These are phyloP conservation scores for Hydrotaea cyrtoneurina DNA, from an alignment of 2,888 invertebrate species.

Conservation along the genomic window DNA sequence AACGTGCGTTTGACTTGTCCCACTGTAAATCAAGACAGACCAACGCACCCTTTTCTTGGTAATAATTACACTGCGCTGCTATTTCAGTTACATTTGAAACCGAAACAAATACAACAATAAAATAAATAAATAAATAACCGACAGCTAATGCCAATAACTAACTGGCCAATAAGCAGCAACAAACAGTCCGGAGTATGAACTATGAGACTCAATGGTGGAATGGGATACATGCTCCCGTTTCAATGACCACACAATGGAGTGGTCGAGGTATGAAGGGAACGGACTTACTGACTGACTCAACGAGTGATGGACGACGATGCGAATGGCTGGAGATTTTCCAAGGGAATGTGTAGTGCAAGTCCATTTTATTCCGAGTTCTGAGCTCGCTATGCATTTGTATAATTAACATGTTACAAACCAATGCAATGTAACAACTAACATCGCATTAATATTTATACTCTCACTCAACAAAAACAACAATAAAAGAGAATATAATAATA, in stretches of 20 bases:
- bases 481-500: neutral
- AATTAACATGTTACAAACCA: conserved; percentile 40
- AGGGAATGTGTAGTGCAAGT: neutral
- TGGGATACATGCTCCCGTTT: neutral
- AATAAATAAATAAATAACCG: neutral
- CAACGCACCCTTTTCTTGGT: conserved; percentile 51
- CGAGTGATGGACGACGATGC: neutral
- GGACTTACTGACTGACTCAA: neutral
- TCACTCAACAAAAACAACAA: neutral
- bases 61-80: neutral
- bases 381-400: neutral
- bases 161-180: neutral
- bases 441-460: conserved; percentile 10
- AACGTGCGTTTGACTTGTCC: neutral
- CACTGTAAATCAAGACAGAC: neutral
- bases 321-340: neutral
- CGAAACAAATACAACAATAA: conserved; percentile 1
- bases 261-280: neutral
- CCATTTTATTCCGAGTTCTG: neutral
- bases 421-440: conserved; percentile 25
- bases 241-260: neutral
- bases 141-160: conserved; percentile 10
- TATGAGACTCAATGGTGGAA: neutral
- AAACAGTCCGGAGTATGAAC: neutral
- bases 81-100: too few species aligned